Evolutionary conservation across 2,888 invertebrate genomes (phyloP), one percentile per base, ranked within the genome.

Genomic region (Sepiola atlantica): DNA sequence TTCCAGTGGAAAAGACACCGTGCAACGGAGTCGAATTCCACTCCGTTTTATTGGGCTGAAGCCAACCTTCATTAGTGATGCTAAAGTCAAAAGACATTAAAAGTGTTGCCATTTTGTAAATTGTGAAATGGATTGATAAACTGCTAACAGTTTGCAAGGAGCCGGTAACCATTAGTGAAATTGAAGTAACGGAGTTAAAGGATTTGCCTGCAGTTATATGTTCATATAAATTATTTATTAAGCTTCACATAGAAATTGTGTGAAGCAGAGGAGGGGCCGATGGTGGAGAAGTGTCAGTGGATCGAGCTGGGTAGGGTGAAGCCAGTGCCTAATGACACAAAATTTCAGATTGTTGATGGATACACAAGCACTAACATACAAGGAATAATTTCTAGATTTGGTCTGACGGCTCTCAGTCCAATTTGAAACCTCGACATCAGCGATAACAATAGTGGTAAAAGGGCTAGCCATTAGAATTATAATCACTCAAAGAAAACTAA

Each of bases 61-160:
- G 77, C 77, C 77, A 77, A 77, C 77, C n/a, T 77, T 77, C 77
- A 77, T 77, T 77, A 77, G 77, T 77, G 32, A 77, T 77, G 77
- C 77, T n/a, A 77, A 77, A 77, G 77, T 77, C 77, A 77, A 77
- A 77, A 77, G 77, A 77, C 77, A 77, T 77, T 77, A 77, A 77
- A 77, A 77, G 77, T 77, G 77, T 77, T 77, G 77, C 77, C 77
- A 77, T 77, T 77, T 77, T 77, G 77, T 77, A 77, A 77, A 77
- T 77, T 77, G 77, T 77, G 77, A 77, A 77, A 77, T 77, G 77
- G 77, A 77, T 77, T 77, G 77, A 77, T 77, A 77, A 77, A 77
- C 77, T 77, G 77, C 77, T 77, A 77, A 77, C 77, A 77, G 77
- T n/a, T 77, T 77, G n/a, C 77, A 14, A 77, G 77, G 77, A 77